Percentiles rank a stretch among this genome's conserved stretches.
Conservation (phyloP, 2,113 vertebrate genomes). For the Cephalopholis sonnerati region DNA sequence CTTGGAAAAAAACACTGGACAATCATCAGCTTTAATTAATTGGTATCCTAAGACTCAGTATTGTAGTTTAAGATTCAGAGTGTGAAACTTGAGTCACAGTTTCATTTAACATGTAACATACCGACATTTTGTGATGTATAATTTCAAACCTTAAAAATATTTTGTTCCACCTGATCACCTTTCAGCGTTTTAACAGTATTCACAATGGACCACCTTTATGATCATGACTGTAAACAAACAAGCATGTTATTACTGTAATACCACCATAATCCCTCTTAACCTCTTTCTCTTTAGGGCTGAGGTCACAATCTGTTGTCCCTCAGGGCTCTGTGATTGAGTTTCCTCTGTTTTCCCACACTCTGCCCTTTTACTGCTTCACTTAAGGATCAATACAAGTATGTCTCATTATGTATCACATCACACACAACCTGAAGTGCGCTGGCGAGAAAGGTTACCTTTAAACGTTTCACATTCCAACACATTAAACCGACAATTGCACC, state of each 20-base stretch:
- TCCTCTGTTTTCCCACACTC: constrained; percentile 53
- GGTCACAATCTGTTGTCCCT: constrained; percentile 31
- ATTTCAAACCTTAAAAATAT: no score
- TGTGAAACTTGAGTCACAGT: no score
- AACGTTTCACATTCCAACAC: not conserved
- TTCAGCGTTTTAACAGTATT: no score
- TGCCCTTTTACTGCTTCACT: constrained; percentile 1
- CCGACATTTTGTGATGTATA: no score
- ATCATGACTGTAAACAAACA: no score
- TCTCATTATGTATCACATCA: constrained; percentile 31
- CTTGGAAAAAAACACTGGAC: no score
- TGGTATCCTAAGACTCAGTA: no score
- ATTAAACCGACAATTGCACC: not conserved
- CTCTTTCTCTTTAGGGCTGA: not conserved
- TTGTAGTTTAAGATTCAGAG: no score
- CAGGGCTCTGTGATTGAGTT: constrained; percentile 26
- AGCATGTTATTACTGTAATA: not conserved
- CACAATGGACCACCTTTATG: no score
- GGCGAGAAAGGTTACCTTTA: not conserved
- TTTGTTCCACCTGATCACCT: no score
- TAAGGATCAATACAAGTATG: constrained; percentile 50
- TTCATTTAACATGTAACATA: no score
- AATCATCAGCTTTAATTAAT: no score
- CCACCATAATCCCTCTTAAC: not conserved
- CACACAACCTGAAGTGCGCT: not conserved